A percentile compares a stretch with the other conserved stretches of the same genome.
Evolutionary conservation across 2,113 vertebrate species (phyloP).

Genomic region (Pelmatolapia mariae): DNA sequence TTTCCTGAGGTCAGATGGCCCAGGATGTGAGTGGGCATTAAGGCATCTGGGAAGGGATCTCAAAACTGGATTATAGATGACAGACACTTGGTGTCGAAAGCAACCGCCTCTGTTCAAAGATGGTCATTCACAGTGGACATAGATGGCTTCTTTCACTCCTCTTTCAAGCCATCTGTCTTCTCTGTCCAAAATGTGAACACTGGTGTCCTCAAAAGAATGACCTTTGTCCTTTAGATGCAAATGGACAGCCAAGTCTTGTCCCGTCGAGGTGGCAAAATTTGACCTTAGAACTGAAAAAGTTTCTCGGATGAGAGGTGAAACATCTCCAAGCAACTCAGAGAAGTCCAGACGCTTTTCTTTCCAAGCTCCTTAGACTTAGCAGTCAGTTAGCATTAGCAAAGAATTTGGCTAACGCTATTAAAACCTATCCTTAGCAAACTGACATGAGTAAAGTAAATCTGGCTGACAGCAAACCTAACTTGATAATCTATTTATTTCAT

Average conservation of each 20-base stretch:
- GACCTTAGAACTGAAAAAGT: neutral
- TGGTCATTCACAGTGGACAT: accelerated
- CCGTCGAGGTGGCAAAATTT: accelerated
- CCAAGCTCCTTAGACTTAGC: neutral
- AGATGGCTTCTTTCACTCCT: neutral
- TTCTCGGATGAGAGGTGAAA: neutral
- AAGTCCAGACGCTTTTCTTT: neutral
- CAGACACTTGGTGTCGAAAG: accelerated
- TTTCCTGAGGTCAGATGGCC: neutral
- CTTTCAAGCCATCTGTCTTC: neutral
- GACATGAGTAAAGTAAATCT: neutral
- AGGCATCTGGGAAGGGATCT: accelerated
- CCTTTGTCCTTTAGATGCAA: neutral
- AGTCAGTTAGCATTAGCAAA: neutral
- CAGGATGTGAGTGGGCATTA: neutral
- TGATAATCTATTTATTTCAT: neutral
- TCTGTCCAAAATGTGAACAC: neutral
- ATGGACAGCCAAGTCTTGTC: neutral
- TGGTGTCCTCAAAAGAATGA: neutral
- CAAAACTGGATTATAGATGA: neutral
- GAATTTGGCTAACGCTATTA: neutral
- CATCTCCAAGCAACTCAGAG: neutral
- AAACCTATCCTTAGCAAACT: neutral
- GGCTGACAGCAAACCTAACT: neutral
- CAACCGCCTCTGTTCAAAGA: neutral